Conservation (phyloP, 1,140 invertebrate genomes). For the Drosophila pseudoobscura region DNA sequence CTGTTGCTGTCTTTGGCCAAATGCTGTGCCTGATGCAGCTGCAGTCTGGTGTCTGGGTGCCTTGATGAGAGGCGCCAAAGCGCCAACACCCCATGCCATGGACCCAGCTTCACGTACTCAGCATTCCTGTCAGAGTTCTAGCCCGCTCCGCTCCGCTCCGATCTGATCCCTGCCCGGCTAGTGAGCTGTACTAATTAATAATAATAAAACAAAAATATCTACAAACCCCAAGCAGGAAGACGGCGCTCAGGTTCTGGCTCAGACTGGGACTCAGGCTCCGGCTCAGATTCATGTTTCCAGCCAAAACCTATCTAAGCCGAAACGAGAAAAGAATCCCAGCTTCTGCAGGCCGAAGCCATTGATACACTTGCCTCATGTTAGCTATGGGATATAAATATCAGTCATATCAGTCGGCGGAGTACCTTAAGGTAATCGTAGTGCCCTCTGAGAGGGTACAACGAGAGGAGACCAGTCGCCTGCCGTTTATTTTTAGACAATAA, state of each 20-base stretch:
- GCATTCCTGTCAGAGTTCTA: slow-evolving; percentile 67
- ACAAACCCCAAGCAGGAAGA: slow-evolving; percentile 56
- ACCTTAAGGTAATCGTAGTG: too few species aligned
- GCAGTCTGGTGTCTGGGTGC: slow-evolving; percentile 41
- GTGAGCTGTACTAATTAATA: slow-evolving; percentile 72
- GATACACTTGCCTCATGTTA: too few species aligned
- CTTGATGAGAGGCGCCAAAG: slow-evolving; percentile 80
- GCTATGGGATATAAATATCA: too few species aligned
- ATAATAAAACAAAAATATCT: slow-evolving; percentile 64
- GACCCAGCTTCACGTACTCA: slow-evolving; percentile 15
- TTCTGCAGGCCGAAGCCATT: too few species aligned
- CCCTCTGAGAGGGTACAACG: not conserved
- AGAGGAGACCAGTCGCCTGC: slow-evolving; percentile 17
- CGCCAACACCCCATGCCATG: slow-evolving; percentile 68
- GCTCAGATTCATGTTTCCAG: not conserved
- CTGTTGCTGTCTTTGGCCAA: slow-evolving; percentile 70
- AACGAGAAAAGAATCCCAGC: too few species aligned
- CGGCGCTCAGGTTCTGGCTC: slow-evolving; percentile 16
- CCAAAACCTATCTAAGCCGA: slow-evolving; percentile 38
- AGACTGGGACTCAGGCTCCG: slow-evolving; percentile 10
- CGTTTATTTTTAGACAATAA: slow-evolving; percentile 79
- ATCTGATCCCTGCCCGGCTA: slow-evolving; percentile 15
- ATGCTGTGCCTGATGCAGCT: slow-evolving; percentile 26
- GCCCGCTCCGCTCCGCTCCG: not conserved
- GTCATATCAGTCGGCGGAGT: too few species aligned